Evolutionary conservation across 2,888 invertebrate genomes (phyloP), one percentile per base, ranked within the genome.

Genomic region (Cantharis rufa): DNA sequence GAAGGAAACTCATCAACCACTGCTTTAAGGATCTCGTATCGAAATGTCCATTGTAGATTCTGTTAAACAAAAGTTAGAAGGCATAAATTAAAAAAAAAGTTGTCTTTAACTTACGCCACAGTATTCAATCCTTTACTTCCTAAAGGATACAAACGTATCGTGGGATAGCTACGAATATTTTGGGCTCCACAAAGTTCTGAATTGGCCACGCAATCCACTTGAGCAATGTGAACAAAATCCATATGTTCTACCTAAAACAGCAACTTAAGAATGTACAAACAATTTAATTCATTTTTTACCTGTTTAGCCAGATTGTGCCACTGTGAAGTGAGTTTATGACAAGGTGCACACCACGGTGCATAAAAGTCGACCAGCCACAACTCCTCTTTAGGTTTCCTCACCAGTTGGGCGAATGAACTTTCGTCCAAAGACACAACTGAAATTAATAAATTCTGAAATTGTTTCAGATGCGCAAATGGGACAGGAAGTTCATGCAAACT

Each of bases 261-360:
- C 13, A 18, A 15, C 72, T 27, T 32, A 63, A 72, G 15, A 27
- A 63, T 15, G 18, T 69, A 71, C 28, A 74, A 27, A 15, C 27
- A 15, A 11, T 62, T 69, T 2, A 62, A 4, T 16, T 21, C 10
- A 70, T 15, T 28, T n/a, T 13, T 16, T 71, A 90, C 87, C 78
- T 90, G 87, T 85, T 90, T 91, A 2, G 94, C 93, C 32, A 94
- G 88, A 83, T 89, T 89, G 63, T 92, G 89, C 91, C 92, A 94
- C 82, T 94, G 91, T 0, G 93, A 92, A 10, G 91, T 90, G 79
- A 95, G 87, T 84, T 91, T 91, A 83, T 92, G 92, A 85, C 94
- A 95, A 0, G 94, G 94, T 2, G 91, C 92, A 88, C 94, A 95
- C 94, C 94, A 94, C 0, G 93, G 92, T 11, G 93, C 93, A 85